Evolutionary conservation across 2,888 invertebrate species (phyloP).

Genomic region (Ferdinandea cuprea): DNA sequence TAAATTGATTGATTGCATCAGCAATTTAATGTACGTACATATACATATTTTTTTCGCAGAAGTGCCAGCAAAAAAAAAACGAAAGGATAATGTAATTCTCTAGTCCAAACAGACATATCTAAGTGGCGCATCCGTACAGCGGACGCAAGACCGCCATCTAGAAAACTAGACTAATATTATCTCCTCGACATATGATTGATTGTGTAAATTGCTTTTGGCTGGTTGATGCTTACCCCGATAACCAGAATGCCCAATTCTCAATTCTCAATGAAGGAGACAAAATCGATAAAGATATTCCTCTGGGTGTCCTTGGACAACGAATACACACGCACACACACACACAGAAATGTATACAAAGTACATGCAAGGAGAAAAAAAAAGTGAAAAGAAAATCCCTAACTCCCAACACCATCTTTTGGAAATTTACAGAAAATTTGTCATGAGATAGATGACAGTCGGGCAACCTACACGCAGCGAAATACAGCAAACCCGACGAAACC

Average conservation of each 20-base stretch:
- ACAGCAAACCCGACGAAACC: slow-evolving; percentile 3
- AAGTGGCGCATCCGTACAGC: slow-evolving; percentile 5
- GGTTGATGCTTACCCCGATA: slow-evolving; percentile 50
- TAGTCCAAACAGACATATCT: slow-evolving; percentile 45
- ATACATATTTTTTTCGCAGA: slow-evolving; percentile 7
- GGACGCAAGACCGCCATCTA: not conserved
- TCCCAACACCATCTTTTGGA: slow-evolving; percentile 30
- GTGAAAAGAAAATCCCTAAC: not conserved
- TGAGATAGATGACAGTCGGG: slow-evolving; percentile 29
- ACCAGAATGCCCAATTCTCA: not conserved
- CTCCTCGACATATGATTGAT: slow-evolving; percentile 54
- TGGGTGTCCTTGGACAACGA: slow-evolving; percentile 54
- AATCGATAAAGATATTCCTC: slow-evolving; percentile 65
- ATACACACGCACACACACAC: not conserved
- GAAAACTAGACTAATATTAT: slow-evolving; percentile 25
- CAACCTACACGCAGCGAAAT: not conserved
- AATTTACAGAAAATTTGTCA: slow-evolving; percentile 47
- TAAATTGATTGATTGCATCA: slow-evolving; percentile 63
- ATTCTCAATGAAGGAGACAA: slow-evolving; percentile 20
- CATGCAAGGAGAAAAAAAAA: not conserved
- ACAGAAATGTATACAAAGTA: no score
- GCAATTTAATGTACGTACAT: slow-evolving; percentile 38
- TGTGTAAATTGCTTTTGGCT: slow-evolving; percentile 69
- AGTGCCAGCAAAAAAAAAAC: slow-evolving; percentile 28
- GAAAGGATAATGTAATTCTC: slow-evolving; percentile 59